These are phyloP conservation scores for Aegypius monachus DNA, from an alignment of 2,113 vertebrate species.

Conservation along the genomic window DNA sequence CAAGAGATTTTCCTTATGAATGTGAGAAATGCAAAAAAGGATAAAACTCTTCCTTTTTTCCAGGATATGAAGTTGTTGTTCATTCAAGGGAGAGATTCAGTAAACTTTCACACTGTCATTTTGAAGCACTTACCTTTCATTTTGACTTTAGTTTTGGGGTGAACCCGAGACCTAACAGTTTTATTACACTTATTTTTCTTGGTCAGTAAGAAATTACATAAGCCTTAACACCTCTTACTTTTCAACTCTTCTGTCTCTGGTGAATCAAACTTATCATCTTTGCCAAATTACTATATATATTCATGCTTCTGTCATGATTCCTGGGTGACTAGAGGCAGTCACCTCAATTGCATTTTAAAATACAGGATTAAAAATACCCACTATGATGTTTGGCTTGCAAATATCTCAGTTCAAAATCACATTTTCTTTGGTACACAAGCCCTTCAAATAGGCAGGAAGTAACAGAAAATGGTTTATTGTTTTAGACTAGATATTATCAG, in stretches of 20 bases:
- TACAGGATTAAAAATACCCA: not conserved
- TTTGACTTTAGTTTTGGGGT: not conserved
- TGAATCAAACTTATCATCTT: not conserved
- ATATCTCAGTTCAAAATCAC: not conserved
- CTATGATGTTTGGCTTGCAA: not conserved
- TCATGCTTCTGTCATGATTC: not conserved
- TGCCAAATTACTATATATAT: not conserved
- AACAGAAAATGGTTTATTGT: not conserved
- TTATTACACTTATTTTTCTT: not conserved
- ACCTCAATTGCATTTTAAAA: not conserved
- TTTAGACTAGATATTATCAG: not conserved
- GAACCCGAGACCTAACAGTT: not conserved
- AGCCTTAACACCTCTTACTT: not conserved
- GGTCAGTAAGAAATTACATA: not conserved
- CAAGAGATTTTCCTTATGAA: not conserved
- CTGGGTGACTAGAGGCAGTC: not conserved
- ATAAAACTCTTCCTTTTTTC: not conserved
- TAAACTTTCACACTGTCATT: not conserved
- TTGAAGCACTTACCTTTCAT: not conserved
- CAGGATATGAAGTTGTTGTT: not conserved
- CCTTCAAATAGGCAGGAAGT: not conserved
- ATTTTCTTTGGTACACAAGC: not conserved
- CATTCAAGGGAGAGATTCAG: not conserved
- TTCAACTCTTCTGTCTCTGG: not conserved
- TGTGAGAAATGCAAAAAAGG: not conserved